Conservation (phyloP, 2,113 vertebrate genomes). For the Elachura formosa region DNA sequence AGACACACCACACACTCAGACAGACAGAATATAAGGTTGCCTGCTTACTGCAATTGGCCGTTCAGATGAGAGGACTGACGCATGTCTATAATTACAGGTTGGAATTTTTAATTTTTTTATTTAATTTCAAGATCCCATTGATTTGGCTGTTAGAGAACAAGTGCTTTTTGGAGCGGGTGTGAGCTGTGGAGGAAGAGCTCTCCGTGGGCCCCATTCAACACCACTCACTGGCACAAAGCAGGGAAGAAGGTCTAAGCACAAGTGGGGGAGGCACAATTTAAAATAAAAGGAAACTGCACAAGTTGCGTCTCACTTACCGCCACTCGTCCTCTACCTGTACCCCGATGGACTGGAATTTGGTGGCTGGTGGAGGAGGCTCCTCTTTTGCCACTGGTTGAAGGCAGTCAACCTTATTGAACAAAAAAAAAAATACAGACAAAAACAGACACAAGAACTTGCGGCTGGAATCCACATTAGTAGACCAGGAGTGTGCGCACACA, state of each 20-base stretch:
- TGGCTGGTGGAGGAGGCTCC: constrained; percentile 86
- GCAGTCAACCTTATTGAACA: constrained; percentile 90
- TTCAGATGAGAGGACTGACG: constrained; percentile 49
- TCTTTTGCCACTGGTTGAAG: constrained; percentile 93
- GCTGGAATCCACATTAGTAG: constrained; percentile 68
- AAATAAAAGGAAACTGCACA: constrained; percentile 32
- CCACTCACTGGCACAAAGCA: neutral
- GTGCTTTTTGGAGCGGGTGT: neutral
- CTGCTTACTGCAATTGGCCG: constrained; percentile 71
- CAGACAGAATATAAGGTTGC: constrained; percentile 71
- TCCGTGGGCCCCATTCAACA: neutral
- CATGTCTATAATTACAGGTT: neutral
- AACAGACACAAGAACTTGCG: constrained; percentile 74
- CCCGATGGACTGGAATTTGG: constrained; percentile 98
- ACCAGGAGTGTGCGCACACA: constrained; percentile 17
- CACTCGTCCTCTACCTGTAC: constrained; percentile 99
- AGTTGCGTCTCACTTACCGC: constrained; percentile 85
- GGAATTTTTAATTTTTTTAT: neutral
- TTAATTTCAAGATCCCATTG: constrained; percentile 1
- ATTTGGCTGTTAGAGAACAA: constrained; percentile 43
- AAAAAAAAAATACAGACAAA: constrained; percentile 66
- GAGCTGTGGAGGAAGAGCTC: constrained; percentile 31
- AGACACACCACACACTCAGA: constrained; percentile 55
- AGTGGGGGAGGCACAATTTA: neutral
- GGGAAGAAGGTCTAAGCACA: neutral